These are phyloP conservation scores for Diabrotica virgifera DNA, from an alignment of 1,140 invertebrate genomes.

Conservation along the genomic window DNA sequence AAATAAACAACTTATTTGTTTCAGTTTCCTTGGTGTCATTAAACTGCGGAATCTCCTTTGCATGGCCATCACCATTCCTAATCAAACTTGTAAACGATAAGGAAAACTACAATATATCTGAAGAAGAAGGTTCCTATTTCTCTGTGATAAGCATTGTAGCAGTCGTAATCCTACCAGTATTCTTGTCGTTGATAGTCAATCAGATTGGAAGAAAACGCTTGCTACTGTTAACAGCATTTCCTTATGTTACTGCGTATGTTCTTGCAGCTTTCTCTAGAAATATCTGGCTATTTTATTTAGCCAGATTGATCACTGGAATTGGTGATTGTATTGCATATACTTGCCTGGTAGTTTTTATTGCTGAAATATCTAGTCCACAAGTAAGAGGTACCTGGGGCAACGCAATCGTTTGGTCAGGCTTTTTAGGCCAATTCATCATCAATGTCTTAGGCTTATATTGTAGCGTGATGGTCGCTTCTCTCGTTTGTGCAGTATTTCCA, in stretches of 20 bases:
- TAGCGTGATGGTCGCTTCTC: background rate
- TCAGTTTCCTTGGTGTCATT: background rate
- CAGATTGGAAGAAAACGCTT: slow-evolving; percentile 1
- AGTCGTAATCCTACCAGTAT: background rate
- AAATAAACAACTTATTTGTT: background rate
- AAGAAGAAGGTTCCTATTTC: slow-evolving; percentile 18
- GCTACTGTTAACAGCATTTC: background rate
- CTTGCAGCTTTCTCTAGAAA: background rate
- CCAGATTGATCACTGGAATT: background rate
- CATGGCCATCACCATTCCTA: slow-evolving; percentile 21
- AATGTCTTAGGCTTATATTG: background rate
- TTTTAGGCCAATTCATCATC: background rate
- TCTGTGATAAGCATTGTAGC: background rate
- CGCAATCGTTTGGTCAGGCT: background rate
- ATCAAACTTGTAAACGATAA: slow-evolving; percentile 16
- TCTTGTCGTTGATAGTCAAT: background rate
- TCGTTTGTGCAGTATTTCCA: background rate
- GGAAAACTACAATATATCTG: slow-evolving; percentile 21
- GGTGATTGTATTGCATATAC: background rate
- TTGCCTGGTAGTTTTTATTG: background rate
- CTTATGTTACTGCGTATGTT: background rate
- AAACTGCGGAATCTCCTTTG: slow-evolving; percentile 11
- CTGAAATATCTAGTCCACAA: background rate
- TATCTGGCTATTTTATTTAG: background rate
- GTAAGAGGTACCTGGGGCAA: background rate